Evolutionary conservation across 1,140 invertebrate species (phyloP).

Genomic region (Drosophila saltans): DNA sequence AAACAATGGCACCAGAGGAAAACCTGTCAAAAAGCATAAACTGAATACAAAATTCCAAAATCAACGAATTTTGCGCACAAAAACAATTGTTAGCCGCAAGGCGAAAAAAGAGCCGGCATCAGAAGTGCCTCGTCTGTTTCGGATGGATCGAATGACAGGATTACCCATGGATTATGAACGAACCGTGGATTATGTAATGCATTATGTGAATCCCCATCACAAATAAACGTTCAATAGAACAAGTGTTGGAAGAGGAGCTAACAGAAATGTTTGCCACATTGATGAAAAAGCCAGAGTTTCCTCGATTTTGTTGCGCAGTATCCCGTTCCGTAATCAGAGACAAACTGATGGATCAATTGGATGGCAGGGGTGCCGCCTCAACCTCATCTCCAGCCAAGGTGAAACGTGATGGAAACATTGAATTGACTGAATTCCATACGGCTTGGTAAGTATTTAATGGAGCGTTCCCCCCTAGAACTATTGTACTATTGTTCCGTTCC

Average conservation of each 20-base stretch:
- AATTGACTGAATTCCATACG: conserved; percentile 38
- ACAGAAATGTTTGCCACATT: conserved; percentile 17
- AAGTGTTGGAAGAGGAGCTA: conserved; percentile 32
- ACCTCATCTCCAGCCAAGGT: not conserved
- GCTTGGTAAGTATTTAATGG: conserved; percentile 46
- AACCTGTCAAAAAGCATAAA: not conserved
- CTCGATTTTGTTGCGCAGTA: not conserved
- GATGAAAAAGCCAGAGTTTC: not conserved
- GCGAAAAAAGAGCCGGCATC: conserved; percentile 15
- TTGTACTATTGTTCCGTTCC: not conserved
- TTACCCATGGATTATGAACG: conserved; percentile 62
- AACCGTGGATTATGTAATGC: conserved; percentile 56
- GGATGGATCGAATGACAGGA: conserved; percentile 44
- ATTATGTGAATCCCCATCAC: conserved; percentile 55
- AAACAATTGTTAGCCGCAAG: conserved; percentile 34
- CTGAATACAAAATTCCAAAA: not conserved
- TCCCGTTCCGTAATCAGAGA: not conserved
- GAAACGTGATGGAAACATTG: not conserved
- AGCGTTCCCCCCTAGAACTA: not conserved
- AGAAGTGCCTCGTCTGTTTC: conserved; percentile 47
- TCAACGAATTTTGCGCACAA: conserved; percentile 36
- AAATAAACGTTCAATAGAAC: conserved; percentile 15
- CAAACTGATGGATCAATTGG: not conserved
- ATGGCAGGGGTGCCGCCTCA: not conserved
- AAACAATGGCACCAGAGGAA: not conserved